Evolutionary conservation across 2,888 invertebrate species (phyloP).

Genomic region (Thysanoteuthis rhombus): DNA sequence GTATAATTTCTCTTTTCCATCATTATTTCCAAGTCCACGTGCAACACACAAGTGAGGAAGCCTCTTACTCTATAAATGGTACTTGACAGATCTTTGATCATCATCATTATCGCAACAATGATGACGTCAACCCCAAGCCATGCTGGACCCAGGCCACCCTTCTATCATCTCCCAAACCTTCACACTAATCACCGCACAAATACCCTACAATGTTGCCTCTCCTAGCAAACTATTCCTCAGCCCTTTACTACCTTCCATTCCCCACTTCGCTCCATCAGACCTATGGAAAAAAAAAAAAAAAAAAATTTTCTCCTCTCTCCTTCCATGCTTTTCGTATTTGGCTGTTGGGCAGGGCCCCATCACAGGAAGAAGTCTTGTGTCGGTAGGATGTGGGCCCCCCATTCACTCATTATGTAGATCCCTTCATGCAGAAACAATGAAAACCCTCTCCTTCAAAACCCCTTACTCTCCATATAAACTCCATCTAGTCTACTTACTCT

Average conservation of each 20-base stretch:
- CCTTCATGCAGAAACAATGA: not conserved
- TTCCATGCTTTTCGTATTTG: not conserved
- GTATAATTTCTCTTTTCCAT: not conserved
- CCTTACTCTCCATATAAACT: not conserved
- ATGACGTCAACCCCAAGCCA: slow-evolving; percentile 12
- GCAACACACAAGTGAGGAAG: not conserved
- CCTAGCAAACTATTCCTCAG: not conserved
- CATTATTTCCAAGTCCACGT: not conserved
- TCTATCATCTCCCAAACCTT: not conserved
- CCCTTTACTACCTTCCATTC: not conserved
- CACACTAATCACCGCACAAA: not conserved
- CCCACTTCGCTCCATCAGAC: not conserved
- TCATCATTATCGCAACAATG: not conserved
- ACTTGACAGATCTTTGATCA: slow-evolving; percentile 12
- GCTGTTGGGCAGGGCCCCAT: slow-evolving; percentile 12
- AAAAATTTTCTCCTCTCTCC: not conserved
- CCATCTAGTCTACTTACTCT: not conserved
- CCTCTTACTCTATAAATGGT: not conserved
- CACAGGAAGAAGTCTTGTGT: not conserved
- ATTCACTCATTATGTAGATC: slow-evolving; percentile 12
- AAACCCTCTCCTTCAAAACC: not conserved
- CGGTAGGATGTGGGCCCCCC: not conserved
- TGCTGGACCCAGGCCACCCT: not conserved
- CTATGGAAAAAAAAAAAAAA: not conserved
- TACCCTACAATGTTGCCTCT: not conserved